Evolutionary conservation across 2,888 invertebrate species (phyloP), one percentile per base, ranked within the genome.

Genomic region (Pterostichus madidus): DNA sequence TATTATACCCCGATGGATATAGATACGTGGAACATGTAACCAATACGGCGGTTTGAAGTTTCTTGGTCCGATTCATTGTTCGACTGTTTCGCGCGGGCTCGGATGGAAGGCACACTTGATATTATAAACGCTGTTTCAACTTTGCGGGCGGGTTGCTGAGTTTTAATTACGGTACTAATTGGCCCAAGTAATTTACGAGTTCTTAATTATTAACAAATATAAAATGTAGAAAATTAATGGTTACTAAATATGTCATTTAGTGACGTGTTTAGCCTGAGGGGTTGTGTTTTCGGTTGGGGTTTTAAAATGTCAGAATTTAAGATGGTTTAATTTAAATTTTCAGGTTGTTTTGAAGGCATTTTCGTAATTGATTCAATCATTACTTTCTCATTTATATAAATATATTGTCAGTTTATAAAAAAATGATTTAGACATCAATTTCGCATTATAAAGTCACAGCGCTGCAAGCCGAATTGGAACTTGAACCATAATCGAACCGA

Each of bases 141-240:
- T 64, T 64, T 64, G 64, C 32, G 35, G 35, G 13, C 35, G 32
- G 32, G 64, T 35, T 64, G 64, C 31, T 64, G 64, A 64, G 64
- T 75, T 52, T 75, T 75, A 75, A 75, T 75, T 75, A 75, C 52
- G 32, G 49, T n/a, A 52, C 52, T 75, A 75, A 75, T 75, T 75
- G 52, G 31, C 31, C 24, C 49, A 75, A 75, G 31, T 75, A 49
- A 49, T 24, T 75, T 75, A 75, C 24, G 75, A 17, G 8, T 75
- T 75, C 75, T 52, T 17, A 32, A 75, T 75, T 52, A 75, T 75
- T 49, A 75, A 52, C 35, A 75, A 75, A 75, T 75, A 75, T 52
- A 46, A 75, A 75, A 49, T 75, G 75, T 31, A 5, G 49, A 75
- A 75, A 75, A 49, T 75, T 24, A 75, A 49, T 24, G 75, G 32